Evolutionary conservation across 2,888 invertebrate genomes (phyloP).

Genomic region (Ophion ellenae): DNA sequence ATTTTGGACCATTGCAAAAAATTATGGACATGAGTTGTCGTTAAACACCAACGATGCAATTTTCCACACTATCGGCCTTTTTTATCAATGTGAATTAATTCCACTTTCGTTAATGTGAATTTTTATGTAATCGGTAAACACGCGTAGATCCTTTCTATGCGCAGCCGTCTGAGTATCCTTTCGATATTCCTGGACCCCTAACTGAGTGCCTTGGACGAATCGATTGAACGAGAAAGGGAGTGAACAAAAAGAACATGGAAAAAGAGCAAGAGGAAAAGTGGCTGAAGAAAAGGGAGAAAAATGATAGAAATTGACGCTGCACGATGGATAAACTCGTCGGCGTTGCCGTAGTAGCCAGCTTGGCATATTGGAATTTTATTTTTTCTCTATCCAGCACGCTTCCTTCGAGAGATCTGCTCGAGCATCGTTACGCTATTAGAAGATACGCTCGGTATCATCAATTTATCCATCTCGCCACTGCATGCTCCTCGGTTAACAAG

Average conservation of each 20-base stretch:
- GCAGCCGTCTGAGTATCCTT: too few relatives aligned
- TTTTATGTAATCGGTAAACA: too few relatives aligned
- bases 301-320: not conserved
- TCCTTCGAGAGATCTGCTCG: conserved; percentile 31
- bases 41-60: too few relatives aligned
- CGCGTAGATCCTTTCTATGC: too few relatives aligned
- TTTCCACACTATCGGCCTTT: too few relatives aligned
- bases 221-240: not conserved
- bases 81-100: too few relatives aligned
- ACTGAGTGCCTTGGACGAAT: not conserved
- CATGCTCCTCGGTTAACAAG: not conserved
- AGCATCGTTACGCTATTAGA: conserved; percentile 59
- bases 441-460: conserved; percentile 31
- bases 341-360: conserved; percentile 55
- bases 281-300: conserved; percentile 19
- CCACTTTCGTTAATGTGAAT: too few relatives aligned
- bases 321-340: conserved; percentile 68
- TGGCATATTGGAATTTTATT: conserved; percentile 72
- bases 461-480: conserved; percentile 12
- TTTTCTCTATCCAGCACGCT: conserved; percentile 56
- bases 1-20: too few relatives aligned
- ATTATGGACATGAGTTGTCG: too few relatives aligned
- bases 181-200: too few relatives aligned
- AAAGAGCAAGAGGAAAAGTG: conserved; percentile 10
- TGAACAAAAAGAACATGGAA: not conserved